Base-by-base conservation (phyloP, 1,140 invertebrate species). In the Acromyrmex charruanus region DNA sequence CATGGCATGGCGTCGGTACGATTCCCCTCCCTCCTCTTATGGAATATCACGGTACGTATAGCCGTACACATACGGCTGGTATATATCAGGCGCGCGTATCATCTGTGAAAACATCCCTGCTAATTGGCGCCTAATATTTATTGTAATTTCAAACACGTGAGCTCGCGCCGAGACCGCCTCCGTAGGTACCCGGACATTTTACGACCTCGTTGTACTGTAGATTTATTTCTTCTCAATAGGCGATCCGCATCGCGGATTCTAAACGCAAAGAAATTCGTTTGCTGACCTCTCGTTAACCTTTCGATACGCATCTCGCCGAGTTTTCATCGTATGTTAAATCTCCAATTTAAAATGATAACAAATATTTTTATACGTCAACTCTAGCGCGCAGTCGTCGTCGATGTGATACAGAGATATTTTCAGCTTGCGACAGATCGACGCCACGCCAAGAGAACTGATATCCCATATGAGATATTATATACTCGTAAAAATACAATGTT, bases 121-220 rank as follows among this genome's bases (percentile, higher is more conserved):
- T 90, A 92, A 93, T 93, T 90, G 87, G 90, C 87, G 75, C 74
- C 59, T 68, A 69, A 91, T 93, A 92, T 94, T 94, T 93, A 94
- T 93, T 92, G 91, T 92, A 90, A 93, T 93, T 89, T 89, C 87
- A 92, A 94, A 93, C 93, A 93, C 91, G 90, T 93, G 93, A 92
- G 80, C 68, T 65, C 74, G 31, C 55, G 53, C 75, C 61, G 72
- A 55, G 55, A 85, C 53, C 87, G 82, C 81, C 81, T 86, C 82
- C 72, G 82, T 82, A 63, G 35, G 7, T 16, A 16, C 7, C n/a
- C 71, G 51, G 14, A 1, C 65, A 31, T 61, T 87, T 85, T 87
- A 84, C 80, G 80, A 87, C 80, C 80, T 87, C 65, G 85, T 85
- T 84, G 69, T 63, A 84, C 55, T 55, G n/a, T 63, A 39, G 39